Base-by-base conservation (phyloP, 2,797 vertebrate species). In the Mus caroli region DNA sequence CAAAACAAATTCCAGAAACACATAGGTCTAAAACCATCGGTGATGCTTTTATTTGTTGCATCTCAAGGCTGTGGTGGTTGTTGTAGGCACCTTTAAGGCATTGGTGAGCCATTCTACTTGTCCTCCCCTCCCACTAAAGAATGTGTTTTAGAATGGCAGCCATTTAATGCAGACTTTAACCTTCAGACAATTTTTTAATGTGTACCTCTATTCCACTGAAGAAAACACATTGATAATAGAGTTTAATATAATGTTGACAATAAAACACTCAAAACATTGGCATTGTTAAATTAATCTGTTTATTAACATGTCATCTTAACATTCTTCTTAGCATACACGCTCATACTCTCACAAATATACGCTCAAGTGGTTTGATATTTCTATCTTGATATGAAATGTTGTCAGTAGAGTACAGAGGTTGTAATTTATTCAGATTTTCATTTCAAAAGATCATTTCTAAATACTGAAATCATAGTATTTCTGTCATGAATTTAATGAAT, bases 401-500 rank as follows among this genome's bases (percentile, higher is more conserved):
- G 10, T 73, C 62, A 84, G 31, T 82, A 69, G 24, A 56, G 5
- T 82, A 20, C 13, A 88, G 8, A 60, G 31, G 15, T 78, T 85
- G 10, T 54, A 90, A 94, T 82, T 77, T 94, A 94, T 62, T 96
- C 83, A 62, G n/a, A 90, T 22, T 96, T 88, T 73, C 87, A 91
- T 87, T 91, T 79, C 78, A 88, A 24, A 31, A 24, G 34, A 50
- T 22, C 6, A 62, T 77, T 77, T 96, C 73, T 28, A 95, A 87
- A 95, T 58, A 94, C 1, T 26, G 37, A 1, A 83, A 34, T 85
- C 78, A 82, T 69, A 92, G 78, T 94, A 83, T 56, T 75, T 67
- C 62, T 79, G 43, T 50, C 79, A 73, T 77, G 79, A 88, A 15
- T 91, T 88, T 78, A 93, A 64, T 50, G 26, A 91, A 87, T 1